These are phyloP conservation scores for Isurus oxyrinchus DNA, from an alignment of 2,113 vertebrate genomes.

Conservation along the genomic window DNA sequence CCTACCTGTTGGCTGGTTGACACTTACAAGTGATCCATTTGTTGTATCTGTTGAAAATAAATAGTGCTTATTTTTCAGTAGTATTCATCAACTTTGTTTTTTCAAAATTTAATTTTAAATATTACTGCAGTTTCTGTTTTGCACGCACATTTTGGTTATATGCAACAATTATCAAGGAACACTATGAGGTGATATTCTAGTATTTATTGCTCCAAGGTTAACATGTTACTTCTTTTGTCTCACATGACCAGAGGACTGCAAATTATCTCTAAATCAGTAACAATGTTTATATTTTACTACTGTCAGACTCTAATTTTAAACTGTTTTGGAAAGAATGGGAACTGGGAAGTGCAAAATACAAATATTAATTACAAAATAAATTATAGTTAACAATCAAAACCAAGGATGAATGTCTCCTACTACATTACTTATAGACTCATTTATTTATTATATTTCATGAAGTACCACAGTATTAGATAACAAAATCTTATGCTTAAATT, in stretches of 20 bases:
- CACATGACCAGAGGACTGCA: neutral
- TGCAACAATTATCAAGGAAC: neutral
- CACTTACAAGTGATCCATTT: conserved; percentile 22
- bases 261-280: neutral
- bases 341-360: neutral
- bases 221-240: neutral
- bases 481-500: neutral
- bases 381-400: neutral
- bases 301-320: neutral
- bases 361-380: neutral
- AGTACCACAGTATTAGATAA: neutral
- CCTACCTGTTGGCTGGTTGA: conserved; percentile 30
- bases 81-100: neutral
- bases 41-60: conserved; percentile 34
- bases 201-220: neutral
- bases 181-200: neutral
- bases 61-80: neutral
- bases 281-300: neutral
- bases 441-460: neutral
- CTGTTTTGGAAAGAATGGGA: neutral
- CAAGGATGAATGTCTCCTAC: neutral
- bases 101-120: neutral
- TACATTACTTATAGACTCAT: neutral
- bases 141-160: neutral
- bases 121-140: neutral